These are phyloP conservation scores for Agriopis marginaria DNA, from an alignment of 2,888 invertebrate species.

Conservation along the genomic window DNA sequence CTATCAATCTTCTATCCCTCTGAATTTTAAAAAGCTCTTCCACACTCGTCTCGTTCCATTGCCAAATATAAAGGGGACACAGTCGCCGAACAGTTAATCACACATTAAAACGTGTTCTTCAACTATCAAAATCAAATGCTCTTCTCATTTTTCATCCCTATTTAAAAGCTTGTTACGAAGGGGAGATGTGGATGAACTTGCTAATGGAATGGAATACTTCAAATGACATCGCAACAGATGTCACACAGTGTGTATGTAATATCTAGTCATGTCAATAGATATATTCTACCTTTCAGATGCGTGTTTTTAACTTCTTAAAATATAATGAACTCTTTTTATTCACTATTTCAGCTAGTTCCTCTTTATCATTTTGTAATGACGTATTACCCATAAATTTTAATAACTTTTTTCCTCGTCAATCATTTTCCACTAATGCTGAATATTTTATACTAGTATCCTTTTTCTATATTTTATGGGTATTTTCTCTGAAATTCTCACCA, in stretches of 20 bases:
- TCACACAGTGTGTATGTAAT: not conserved
- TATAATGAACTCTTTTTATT: too few species aligned
- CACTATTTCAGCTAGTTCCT: too few species aligned
- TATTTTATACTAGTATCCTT: too few species aligned
- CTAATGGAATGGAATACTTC: slow-evolving; percentile 29
- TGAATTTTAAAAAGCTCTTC: slow-evolving; percentile 1
- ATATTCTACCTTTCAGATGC: too few species aligned
- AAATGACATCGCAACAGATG: slow-evolving; percentile 27
- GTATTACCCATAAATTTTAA: too few species aligned
- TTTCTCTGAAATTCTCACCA: not conserved
- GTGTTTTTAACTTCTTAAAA: too few species aligned
- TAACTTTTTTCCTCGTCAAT: too few species aligned
- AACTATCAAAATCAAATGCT: slow-evolving; percentile 59
- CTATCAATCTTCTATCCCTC: slow-evolving; percentile 12
- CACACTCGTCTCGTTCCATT: not conserved
- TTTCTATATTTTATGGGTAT: too few species aligned
- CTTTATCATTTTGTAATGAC: too few species aligned
- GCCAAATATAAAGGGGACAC: slow-evolving; percentile 10
- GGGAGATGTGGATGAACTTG: slow-evolving; percentile 35
- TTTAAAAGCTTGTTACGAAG: slow-evolving; percentile 63
- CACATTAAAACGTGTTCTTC: slow-evolving; percentile 45
- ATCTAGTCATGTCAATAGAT: not conserved
- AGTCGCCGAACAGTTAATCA: slow-evolving; percentile 27
- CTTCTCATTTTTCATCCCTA: slow-evolving; percentile 68
- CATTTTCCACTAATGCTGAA: too few species aligned